Base-by-base conservation (phyloP, 2,888 invertebrate species). In the Trypoxylon attenuatum region DNA sequence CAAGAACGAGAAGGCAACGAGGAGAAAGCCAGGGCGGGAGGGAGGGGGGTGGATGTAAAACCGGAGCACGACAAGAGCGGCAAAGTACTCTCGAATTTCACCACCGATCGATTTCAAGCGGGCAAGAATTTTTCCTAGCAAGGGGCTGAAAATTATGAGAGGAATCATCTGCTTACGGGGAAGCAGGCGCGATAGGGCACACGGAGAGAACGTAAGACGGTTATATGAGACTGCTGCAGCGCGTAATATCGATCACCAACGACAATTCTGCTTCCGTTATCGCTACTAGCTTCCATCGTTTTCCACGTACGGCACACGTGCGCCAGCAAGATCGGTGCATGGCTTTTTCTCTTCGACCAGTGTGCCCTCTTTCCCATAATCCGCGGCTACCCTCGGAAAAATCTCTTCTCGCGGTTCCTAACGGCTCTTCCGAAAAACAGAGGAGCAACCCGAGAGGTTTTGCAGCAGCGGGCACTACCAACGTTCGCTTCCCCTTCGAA, bases 201-300 rank as follows among this genome's bases (percentile, higher is more conserved):
- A 63, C 60, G 22, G 5, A 6, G 5, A 22, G 10, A 38, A 38
- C n/a, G 16, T 13, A 29, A 2, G 15, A 5, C 25, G 15, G 25
- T 41, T 29, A 18, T 49, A 23, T 21, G 38, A 64, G 43, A 42
- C 54, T 45, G 57, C 21, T n/a, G n/a, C 42, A 33, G 50, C 16
- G 49, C 45, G 51, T 61, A 68, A 71, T 74, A 73, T 74, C 73
- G 71, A 69, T 73, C 71, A 73, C 62, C 52, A 43, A 19, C 42
- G 57, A 47, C 70, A 45, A 72, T 70, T 52, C 45, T 55, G 33
- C 63, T 42, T 58, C 49, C 61, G 61, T 71, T 68, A 67, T 65
- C 71, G 42, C 18, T 27, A 2, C 16, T 45, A 22, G 46, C 49
- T 51, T 33, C 27, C 25, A 1, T 39, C 58, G 22, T 64, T 51